Evolutionary conservation across 2,113 vertebrate genomes (phyloP).

Genomic region (Psilopsiagon aurifrons): DNA sequence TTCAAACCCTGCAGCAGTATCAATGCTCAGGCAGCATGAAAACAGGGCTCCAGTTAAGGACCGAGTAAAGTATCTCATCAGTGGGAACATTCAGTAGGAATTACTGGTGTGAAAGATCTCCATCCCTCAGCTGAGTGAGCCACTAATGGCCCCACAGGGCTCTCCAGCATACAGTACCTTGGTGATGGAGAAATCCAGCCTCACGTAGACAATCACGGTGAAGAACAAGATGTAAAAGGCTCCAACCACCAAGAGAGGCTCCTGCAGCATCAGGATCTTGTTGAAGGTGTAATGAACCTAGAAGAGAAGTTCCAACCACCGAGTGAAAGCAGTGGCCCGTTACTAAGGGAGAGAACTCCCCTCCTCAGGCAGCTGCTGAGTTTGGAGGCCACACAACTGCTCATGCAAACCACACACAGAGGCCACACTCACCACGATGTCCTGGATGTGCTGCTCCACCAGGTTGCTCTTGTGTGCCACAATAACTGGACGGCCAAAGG

Average conservation of each 20-base stretch:
- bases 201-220: constrained; percentile 94
- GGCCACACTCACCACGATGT: constrained; percentile 86
- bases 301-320: not conserved
- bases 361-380: not conserved
- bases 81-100: not conserved
- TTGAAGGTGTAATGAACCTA: constrained; percentile 97
- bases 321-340: not conserved
- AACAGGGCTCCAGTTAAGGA: not conserved
- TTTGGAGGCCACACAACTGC: not conserved
- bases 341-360: not conserved
- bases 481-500: constrained; percentile 93
- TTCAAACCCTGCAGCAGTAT: not conserved
- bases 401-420: not conserved
- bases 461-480: constrained; percentile 93
- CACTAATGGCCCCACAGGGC: not conserved
- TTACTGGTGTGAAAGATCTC: not conserved
- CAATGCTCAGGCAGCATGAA: not conserved
- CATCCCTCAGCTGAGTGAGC: not conserved
- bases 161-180: constrained; percentile 80
- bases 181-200: constrained; percentile 97
- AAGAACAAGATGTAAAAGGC: constrained; percentile 98
- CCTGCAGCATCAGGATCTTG: constrained; percentile 97
- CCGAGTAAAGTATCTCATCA: not conserved
- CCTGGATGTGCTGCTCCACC: constrained; percentile 98
- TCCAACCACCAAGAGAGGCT: constrained; percentile 93